Evolutionary conservation across 2,113 vertebrate species (phyloP).

Genomic region (Melospiza georgiana): DNA sequence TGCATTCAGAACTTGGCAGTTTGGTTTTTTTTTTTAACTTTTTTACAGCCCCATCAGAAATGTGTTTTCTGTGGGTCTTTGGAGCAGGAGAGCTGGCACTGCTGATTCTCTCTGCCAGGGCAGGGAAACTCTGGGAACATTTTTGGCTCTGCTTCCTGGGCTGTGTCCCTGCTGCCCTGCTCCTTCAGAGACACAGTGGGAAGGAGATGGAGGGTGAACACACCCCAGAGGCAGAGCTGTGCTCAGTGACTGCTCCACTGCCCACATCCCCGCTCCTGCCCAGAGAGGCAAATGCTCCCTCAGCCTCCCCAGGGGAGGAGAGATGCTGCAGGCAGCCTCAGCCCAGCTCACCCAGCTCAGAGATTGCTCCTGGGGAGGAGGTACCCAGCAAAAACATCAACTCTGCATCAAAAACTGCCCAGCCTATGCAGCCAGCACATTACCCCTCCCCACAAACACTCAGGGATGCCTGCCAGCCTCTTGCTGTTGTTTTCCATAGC

Average conservation of each 20-base stretch:
- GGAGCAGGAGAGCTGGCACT: neutral
- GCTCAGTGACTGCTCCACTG: neutral
- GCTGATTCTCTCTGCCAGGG: accelerated
- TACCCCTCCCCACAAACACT: neutral
- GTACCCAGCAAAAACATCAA: neutral
- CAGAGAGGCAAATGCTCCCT: neutral
- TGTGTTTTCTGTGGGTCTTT: neutral
- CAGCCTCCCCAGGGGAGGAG: neutral
- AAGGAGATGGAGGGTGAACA: neutral
- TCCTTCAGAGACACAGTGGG: neutral
- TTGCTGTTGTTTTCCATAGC: neutral
- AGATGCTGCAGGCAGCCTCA: neutral
- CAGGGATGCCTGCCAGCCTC: neutral
- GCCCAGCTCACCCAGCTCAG: neutral
- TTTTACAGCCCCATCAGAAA: neutral
- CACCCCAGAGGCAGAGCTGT: neutral
- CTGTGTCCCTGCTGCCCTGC: neutral
- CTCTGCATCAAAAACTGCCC: neutral
- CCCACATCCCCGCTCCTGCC: neutral
- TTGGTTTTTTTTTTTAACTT: neutral
- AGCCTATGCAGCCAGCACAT: neutral
- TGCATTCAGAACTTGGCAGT: neutral
- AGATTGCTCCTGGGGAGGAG: neutral
- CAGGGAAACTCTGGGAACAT: neutral
- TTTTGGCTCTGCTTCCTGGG: neutral